Evolutionary conservation across 2,888 invertebrate species (phyloP).

Genomic region (Drosophila atripex): DNA sequence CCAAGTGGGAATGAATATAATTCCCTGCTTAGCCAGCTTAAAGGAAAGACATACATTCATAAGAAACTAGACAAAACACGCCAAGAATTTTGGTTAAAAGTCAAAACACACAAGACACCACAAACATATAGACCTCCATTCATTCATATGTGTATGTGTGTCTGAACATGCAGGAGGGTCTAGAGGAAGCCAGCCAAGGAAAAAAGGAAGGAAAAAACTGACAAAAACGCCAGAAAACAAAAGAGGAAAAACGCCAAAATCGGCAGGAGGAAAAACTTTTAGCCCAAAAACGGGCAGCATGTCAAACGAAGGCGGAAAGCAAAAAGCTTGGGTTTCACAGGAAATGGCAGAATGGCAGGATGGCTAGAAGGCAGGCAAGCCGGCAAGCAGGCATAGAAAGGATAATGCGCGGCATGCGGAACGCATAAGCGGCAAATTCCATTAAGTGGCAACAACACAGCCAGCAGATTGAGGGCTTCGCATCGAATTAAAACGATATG

Average conservation of each 20-base stretch:
- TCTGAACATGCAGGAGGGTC: constrained; percentile 9
- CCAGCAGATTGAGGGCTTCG: constrained; percentile 40
- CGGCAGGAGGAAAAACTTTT: constrained; percentile 42
- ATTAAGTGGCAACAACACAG: constrained; percentile 70
- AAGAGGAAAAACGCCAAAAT: constrained; percentile 38
- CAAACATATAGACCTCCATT: constrained; percentile 4
- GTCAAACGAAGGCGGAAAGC: constrained; percentile 30
- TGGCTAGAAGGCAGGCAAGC: constrained; percentile 13
- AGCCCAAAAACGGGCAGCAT: constrained; percentile 43
- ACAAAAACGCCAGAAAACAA: constrained; percentile 43
- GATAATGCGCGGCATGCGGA: constrained; percentile 79
- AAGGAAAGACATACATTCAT: constrained; percentile 12
- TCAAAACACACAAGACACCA: constrained; percentile 34
- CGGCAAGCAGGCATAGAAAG: constrained; percentile 58
- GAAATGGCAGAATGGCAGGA: constrained; percentile 52
- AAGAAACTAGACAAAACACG: constrained; percentile 32
- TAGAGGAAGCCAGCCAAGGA: constrained; percentile 17
- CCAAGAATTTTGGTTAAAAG: constrained; percentile 63
- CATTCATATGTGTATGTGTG: constrained; percentile 25
- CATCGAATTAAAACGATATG: constrained; percentile 70
- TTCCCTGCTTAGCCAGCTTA: constrained; percentile 37
- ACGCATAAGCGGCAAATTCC: constrained; percentile 80
- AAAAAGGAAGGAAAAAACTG: not conserved
- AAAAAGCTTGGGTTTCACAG: constrained; percentile 50
- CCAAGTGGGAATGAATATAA: constrained; percentile 36